Conservation (phyloP, 1,140 invertebrate species). For the Halesus radiatus region DNA sequence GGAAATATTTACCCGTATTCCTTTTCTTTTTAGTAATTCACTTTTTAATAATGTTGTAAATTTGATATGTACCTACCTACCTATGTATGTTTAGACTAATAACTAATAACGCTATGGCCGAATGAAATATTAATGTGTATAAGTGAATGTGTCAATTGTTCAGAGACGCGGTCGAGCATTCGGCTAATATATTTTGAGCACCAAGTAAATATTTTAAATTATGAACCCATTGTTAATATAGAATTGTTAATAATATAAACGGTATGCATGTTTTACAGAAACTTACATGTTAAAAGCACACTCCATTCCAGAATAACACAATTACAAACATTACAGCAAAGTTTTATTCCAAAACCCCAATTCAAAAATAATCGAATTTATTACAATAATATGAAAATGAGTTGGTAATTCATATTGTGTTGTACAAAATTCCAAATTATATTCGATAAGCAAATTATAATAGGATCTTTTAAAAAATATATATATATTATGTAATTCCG, state of each 20-base stretch:
- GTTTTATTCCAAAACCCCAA: background rate
- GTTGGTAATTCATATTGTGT: no score
- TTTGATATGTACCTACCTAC: no score
- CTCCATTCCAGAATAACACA: slow-evolving; percentile 2
- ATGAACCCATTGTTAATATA: slow-evolving; percentile 4
- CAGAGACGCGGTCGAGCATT: background rate
- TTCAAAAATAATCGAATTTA: no score
- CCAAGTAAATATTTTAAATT: slow-evolving; percentile 24
- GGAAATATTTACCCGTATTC: no score
- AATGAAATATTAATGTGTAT: background rate
- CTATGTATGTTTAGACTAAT: background rate
- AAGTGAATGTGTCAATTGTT: slow-evolving; percentile 16
- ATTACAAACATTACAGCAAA: background rate
- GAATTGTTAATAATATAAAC: background rate
- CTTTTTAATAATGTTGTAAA: no score
- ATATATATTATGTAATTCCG: no score
- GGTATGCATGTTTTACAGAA: slow-evolving; percentile 19
- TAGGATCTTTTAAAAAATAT: no score
- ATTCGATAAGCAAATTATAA: no score
- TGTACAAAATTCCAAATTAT: no score
- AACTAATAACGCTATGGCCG: slow-evolving; percentile 3
- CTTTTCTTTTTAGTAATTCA: no score
- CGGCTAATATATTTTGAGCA: slow-evolving; percentile 20
- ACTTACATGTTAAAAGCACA: slow-evolving; percentile 26
- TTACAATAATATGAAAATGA: no score